Percentiles rank a stretch among this genome's conserved stretches.
These are phyloP conservation scores for Orchestes rusci DNA, from an alignment of 2,888 invertebrate genomes.

Conservation along the genomic window DNA sequence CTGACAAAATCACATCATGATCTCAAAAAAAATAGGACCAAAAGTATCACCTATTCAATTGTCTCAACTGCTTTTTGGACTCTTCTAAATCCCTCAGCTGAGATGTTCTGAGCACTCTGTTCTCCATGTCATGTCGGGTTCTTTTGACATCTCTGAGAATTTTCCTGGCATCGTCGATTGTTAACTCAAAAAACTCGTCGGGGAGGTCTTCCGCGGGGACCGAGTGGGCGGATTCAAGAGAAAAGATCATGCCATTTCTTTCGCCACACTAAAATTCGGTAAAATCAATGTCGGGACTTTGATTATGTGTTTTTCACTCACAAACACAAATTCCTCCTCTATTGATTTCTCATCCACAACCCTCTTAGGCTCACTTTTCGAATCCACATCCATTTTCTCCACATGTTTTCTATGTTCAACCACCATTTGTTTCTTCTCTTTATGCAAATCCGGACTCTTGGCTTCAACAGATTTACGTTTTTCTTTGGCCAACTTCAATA, in stretches of 20 bases:
- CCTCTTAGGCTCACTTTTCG: neutral
- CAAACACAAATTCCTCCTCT: constrained; percentile 43
- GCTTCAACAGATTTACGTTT: constrained; percentile 27
- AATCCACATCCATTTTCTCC: constrained; percentile 32
- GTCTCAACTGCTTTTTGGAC: constrained; percentile 49
- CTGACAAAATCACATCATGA: constrained; percentile 26
- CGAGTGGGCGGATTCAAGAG: constrained; percentile 53
- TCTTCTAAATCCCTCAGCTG: constrained; percentile 55
- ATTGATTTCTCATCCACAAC: constrained; percentile 5
- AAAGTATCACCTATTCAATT: constrained; percentile 45
- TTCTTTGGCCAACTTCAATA: constrained; percentile 32
- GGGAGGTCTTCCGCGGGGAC: constrained; percentile 65
- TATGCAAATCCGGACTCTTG: constrained; percentile 10
- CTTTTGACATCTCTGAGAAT: constrained; percentile 68
- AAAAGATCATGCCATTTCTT: constrained; percentile 69
- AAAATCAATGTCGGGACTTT: too few species aligned
- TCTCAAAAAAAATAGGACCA: neutral
- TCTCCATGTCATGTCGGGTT: constrained; percentile 56
- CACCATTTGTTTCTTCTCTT: constrained; percentile 22
- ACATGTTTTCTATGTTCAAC: constrained; percentile 13
- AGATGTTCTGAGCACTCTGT: constrained; percentile 65
- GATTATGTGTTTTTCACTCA: constrained; percentile 35
- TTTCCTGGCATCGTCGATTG: constrained; percentile 71
- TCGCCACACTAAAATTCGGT: constrained; percentile 61
- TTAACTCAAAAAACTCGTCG: constrained; percentile 84